Conservation (phyloP, 2,888 invertebrate species). For the Anoplius nigerrimus region DNA sequence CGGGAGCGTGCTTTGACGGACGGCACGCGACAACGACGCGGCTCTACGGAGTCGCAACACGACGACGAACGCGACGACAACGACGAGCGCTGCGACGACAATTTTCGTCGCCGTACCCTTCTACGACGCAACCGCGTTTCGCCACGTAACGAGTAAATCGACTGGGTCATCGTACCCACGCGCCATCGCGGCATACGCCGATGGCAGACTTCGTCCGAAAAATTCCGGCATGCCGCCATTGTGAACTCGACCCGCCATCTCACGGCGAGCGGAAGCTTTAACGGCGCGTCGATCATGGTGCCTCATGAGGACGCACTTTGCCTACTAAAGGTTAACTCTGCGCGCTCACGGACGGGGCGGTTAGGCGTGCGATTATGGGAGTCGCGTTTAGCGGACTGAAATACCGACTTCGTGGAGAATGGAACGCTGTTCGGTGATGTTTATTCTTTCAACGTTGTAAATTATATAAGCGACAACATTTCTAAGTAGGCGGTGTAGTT, state of each 20-base stretch:
- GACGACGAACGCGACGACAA: not conserved
- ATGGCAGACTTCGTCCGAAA: slow-evolving; percentile 23
- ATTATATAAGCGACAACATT: too few species aligned
- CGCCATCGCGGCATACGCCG: slow-evolving; percentile 19
- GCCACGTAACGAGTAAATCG: slow-evolving; percentile 53
- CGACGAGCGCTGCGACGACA: slow-evolving; percentile 22
- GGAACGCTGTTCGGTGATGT: too few species aligned
- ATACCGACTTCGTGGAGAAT: too few species aligned
- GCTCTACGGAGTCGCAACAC: slow-evolving; percentile 4
- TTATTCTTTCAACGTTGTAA: too few species aligned
- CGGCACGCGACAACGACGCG: slow-evolving; percentile 36
- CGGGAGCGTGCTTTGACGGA: slow-evolving; percentile 8
- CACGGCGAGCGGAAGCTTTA: not conserved
- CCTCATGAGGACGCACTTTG: too few species aligned
- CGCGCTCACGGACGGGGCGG: too few species aligned
- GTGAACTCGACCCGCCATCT: slow-evolving; percentile 31
- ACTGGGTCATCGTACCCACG: slow-evolving; percentile 62
- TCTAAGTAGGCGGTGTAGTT: too few species aligned
- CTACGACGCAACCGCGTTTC: slow-evolving; percentile 47
- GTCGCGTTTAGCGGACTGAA: too few species aligned
- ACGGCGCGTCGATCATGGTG: too few species aligned
- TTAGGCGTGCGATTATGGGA: too few species aligned
- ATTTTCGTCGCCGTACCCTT: slow-evolving; percentile 33
- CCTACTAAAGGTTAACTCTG: too few species aligned
- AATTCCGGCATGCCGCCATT: slow-evolving; percentile 12